phyloP scores from a whole-genome alignment of 2,888 invertebrate genomes.

The Druceiella hillmani region DNA sequence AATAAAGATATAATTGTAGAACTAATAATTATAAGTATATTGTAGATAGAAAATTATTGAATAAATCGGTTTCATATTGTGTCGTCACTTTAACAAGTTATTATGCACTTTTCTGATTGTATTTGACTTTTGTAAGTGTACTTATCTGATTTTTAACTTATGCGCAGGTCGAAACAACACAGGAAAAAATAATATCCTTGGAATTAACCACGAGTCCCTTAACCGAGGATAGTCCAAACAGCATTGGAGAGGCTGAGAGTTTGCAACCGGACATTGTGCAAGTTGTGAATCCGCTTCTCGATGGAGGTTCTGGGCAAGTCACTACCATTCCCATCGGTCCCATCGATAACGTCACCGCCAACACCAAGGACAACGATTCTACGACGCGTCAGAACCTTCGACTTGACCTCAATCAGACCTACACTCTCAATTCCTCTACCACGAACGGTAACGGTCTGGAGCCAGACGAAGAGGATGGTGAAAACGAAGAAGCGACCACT shows the following conservation, averaged over 20 bases:
- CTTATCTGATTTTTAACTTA: no score
- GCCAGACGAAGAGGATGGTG: slow-evolving; percentile 13
- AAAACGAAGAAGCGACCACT: no score
- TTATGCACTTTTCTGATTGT: no score
- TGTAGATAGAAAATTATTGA: no score
- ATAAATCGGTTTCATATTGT: no score
- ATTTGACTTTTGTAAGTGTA: no score
- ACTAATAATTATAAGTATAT: no score
- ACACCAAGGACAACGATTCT: slow-evolving; percentile 30
- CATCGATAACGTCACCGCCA: slow-evolving; percentile 37
- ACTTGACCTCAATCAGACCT: slow-evolving; percentile 16
- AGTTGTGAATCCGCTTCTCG: slow-evolving; percentile 47
- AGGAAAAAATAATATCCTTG: slow-evolving; percentile 86
- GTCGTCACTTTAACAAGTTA: no score
- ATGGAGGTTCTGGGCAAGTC: slow-evolving; percentile 44
- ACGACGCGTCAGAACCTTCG: slow-evolving; percentile 13
- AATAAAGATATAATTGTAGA: no score
- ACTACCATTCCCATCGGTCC: slow-evolving; percentile 48
- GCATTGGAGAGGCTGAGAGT: slow-evolving; percentile 49
- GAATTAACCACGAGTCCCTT: slow-evolving; percentile 68
- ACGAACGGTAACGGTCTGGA: slow-evolving; percentile 11
- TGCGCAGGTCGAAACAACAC: slow-evolving; percentile 85
- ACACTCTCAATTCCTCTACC: slow-evolving; percentile 9
- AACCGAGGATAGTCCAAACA: slow-evolving; percentile 52
- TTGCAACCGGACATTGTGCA: slow-evolving; percentile 52